Percentiles rank a stretch among this genome's conserved stretches.
phyloP scores from a whole-genome alignment of 2,888 invertebrate species.

The Acanthopleura granulata region DNA sequence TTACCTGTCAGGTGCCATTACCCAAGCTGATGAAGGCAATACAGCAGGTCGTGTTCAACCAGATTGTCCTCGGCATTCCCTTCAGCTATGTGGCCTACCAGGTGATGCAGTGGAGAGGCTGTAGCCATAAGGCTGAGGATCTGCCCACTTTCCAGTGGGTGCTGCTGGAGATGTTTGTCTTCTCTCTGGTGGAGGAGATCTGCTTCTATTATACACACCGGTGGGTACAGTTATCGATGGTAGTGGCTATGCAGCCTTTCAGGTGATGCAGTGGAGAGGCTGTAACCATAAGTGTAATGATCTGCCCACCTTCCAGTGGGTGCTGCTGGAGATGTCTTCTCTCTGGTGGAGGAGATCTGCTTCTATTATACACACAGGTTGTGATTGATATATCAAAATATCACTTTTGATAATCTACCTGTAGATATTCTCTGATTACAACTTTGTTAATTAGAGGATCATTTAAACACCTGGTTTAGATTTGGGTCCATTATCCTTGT shows the following conservation, averaged over 20 bases:
- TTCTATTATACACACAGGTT: slow-evolving; percentile 90
- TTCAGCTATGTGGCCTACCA: slow-evolving; percentile 76
- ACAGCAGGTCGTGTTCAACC: slow-evolving; percentile 80
- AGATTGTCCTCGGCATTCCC: slow-evolving; percentile 79
- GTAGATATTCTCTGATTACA: too few relatives aligned
- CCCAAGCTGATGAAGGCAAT: slow-evolving; percentile 74
- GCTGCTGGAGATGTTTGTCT: slow-evolving; percentile 79
- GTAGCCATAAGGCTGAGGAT: slow-evolving; percentile 74
- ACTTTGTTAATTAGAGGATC: too few relatives aligned
- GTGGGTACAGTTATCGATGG: slow-evolving; percentile 66
- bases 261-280: slow-evolving; percentile 78
- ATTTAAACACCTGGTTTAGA: too few relatives aligned
- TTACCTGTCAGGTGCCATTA: slow-evolving; percentile 53
- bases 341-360: slow-evolving; percentile 83
- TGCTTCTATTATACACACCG: slow-evolving; percentile 89
- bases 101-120: slow-evolving; percentile 79
- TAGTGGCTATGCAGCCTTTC: slow-evolving; percentile 76
- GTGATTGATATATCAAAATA: too few relatives aligned
- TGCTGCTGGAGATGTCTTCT: slow-evolving; percentile 80
- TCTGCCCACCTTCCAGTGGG: slow-evolving; percentile 84
- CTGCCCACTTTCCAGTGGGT: slow-evolving; percentile 85
- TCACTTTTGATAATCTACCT: too few relatives aligned
- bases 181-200: slow-evolving; percentile 83
- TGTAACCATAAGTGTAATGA: slow-evolving; percentile 75
- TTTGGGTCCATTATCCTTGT: too few relatives aligned